phyloP scores from a whole-genome alignment of 2,797 vertebrate species.

The Tragopan temminckii region DNA sequence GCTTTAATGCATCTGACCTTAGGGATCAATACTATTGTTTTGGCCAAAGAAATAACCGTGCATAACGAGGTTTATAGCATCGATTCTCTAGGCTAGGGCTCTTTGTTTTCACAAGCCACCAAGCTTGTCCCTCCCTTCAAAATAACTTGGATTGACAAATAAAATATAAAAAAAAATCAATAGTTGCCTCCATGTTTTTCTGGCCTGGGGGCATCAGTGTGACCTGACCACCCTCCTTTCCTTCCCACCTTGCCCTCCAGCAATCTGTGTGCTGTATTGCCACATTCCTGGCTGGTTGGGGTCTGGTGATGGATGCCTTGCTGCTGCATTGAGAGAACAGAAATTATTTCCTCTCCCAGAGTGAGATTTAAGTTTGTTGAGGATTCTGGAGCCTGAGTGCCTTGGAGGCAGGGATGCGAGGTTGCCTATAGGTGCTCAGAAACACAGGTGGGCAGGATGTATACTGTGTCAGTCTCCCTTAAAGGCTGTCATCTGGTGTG shows the following conservation, averaged over 20 bases:
- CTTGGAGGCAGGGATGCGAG: not conserved
- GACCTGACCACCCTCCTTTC: not conserved
- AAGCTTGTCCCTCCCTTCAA: constrained; percentile 24
- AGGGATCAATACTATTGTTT: constrained; percentile 57
- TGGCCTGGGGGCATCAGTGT: constrained; percentile 25
- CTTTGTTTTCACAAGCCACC: constrained; percentile 66
- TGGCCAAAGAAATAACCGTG: constrained; percentile 61
- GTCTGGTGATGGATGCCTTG: not conserved
- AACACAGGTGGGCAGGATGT: not conserved
- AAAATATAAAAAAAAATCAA: constrained; percentile 40
- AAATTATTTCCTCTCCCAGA: not conserved
- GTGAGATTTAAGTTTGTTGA: fast-evolving
- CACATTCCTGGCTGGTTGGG: not conserved
- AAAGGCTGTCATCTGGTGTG: not conserved
- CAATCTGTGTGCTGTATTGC: not conserved
- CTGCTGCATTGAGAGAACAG: not conserved
- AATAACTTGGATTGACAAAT: constrained; percentile 62
- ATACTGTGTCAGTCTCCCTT: not conserved
- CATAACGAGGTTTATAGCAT: constrained; percentile 63
- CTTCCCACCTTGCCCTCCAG: not conserved
- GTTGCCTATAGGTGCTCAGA: not conserved
- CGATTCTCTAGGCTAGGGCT: constrained; percentile 49
- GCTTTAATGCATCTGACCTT: constrained; percentile 14
- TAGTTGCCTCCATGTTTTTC: constrained; percentile 20
- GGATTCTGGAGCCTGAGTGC: not conserved